These are phyloP conservation scores for Psylliodes chrysocephalus DNA, from an alignment of 2,888 invertebrate genomes.

Conservation along the genomic window DNA sequence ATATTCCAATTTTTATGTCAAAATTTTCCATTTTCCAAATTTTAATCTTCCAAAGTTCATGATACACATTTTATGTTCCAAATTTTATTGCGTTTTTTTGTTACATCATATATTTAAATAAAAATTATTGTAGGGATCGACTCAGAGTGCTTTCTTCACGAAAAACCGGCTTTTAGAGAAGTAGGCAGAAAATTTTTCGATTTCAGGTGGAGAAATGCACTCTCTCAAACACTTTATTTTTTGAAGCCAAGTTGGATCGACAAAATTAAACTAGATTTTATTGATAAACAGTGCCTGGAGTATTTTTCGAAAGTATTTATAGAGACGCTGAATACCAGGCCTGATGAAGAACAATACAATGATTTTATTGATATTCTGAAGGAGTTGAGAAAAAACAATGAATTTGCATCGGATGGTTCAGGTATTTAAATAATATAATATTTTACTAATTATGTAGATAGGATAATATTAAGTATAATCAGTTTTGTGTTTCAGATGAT, in stretches of 20 bases:
- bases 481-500: slow-evolving; percentile 16
- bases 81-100: too few relatives aligned
- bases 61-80: too few relatives aligned
- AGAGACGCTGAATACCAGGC: slow-evolving; percentile 47
- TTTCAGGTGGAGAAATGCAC: slow-evolving; percentile 50
- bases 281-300: slow-evolving; percentile 47
- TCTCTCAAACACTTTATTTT: slow-evolving; percentile 50
- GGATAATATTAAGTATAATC: background rate
- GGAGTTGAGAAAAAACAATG: slow-evolving; percentile 28
- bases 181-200: slow-evolving; percentile 57
- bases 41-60: too few relatives aligned
- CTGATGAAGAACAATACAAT: slow-evolving; percentile 58
- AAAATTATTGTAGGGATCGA: slow-evolving; percentile 58
- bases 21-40: too few relatives aligned
- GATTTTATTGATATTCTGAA: slow-evolving; percentile 67
- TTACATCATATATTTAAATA: too few relatives aligned
- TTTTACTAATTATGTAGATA: too few relatives aligned
- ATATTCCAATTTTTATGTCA: too few relatives aligned
- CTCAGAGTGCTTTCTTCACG: slow-evolving; percentile 58
- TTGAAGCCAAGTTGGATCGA: slow-evolving; percentile 49
- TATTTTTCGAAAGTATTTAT: slow-evolving; percentile 55
- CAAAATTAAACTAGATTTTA: slow-evolving; percentile 50
- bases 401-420: slow-evolving; percentile 4
- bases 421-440: slow-evolving; percentile 28
- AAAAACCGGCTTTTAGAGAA: slow-evolving; percentile 59